Percentiles rank a stretch among this genome's conserved stretches.
Evolutionary conservation across 1,140 invertebrate genomes (phyloP).

Genomic region (Drosophila bifasciata): DNA sequence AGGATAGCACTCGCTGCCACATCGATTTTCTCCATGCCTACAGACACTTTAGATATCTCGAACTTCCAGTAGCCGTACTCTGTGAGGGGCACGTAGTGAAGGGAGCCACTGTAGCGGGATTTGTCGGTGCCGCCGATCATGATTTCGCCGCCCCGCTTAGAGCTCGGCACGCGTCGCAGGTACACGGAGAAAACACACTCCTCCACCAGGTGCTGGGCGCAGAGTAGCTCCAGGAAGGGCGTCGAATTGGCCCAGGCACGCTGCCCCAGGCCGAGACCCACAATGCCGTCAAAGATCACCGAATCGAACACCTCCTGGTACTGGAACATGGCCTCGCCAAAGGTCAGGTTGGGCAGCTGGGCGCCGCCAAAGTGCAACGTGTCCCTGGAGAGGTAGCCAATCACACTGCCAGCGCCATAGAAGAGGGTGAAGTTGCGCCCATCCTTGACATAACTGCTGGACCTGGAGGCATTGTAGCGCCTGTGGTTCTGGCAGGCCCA

Average conservation of each 20-base stretch:
- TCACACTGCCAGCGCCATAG: slow-evolving; percentile 97
- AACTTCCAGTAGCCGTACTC: slow-evolving; percentile 71
- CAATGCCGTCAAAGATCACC: slow-evolving; percentile 98
- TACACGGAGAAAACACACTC: slow-evolving; percentile 97
- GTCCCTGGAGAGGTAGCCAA: slow-evolving; percentile 97
- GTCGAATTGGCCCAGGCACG: slow-evolving; percentile 95
- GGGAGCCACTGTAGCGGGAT: slow-evolving; percentile 39
- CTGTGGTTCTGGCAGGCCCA: slow-evolving; percentile 51
- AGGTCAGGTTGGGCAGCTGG: slow-evolving; percentile 91
- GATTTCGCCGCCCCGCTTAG: slow-evolving; percentile 68
- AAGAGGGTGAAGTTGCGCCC: slow-evolving; percentile 95
- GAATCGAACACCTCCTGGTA: slow-evolving; percentile 92
- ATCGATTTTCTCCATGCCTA: slow-evolving; percentile 54
- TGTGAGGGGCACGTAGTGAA: slow-evolving; percentile 69
- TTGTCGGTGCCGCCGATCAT: slow-evolving; percentile 62
- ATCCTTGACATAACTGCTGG: slow-evolving; percentile 92
- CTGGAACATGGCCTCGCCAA: slow-evolving; percentile 98
- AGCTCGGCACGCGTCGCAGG: slow-evolving; percentile 87
- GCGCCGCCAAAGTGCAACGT: slow-evolving; percentile 88
- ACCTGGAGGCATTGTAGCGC: slow-evolving; percentile 92
- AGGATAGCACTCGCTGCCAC: slow-evolving; percentile 87
- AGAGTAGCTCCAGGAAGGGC: slow-evolving; percentile 97
- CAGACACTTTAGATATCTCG: slow-evolving; percentile 36
- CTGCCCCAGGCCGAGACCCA: slow-evolving; percentile 93
- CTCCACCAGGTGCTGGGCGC: slow-evolving; percentile 90